Evolutionary conservation across 2,888 invertebrate species (phyloP), one percentile per base, ranked within the genome.

Genomic region (Spisula subtruncata): DNA sequence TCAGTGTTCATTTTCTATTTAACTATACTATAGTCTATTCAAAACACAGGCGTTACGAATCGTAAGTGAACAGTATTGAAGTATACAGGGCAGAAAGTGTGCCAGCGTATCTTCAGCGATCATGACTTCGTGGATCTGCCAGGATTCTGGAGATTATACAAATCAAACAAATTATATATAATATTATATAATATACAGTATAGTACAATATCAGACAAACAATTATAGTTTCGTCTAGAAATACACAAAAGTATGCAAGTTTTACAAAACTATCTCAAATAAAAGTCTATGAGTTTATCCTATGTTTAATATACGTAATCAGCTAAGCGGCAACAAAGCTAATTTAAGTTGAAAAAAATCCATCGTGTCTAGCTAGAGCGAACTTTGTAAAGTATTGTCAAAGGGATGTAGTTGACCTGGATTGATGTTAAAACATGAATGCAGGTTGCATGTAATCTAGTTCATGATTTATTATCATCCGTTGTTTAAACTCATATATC

Each of bases 101-200:
- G 75, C 75, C 75, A 75, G 75, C 29, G 35, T 75, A 75, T 75
- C 75, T 2, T 32, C 32, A 14, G 32, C 8, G 75, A 75, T 75
- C 75, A 75, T 32, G 75, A 75, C 75, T 75, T 32, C 35, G 25
- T 32, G 35, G 16, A 35, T 35, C 32, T 75, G 75, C 75, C 75
- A 75, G 16, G 32, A 75, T 41, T 4, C 16, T 35, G 35, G 16
- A 1, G 60, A 66, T 66, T 66, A 66, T 66, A 66, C 60, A 66
- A 66, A 66, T 66, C 60, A 66, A 66, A n/a, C 51, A 25, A 66
- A 66, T 66, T 66, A 66, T n/a, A 66, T 66, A 66, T n/a, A 66
- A 25, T 66, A 66, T 25, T n/a, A n/a, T n/a, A n/a, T n/a, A n/a
- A n/a, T n/a, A n/a, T n/a, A 25, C 60, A 66, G n/a, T 66, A 25